Percentiles rank a stretch among this genome's conserved stretches.
Conservation (phyloP, 2,888 invertebrate genomes). For the Sphecodes monilicornis region DNA sequence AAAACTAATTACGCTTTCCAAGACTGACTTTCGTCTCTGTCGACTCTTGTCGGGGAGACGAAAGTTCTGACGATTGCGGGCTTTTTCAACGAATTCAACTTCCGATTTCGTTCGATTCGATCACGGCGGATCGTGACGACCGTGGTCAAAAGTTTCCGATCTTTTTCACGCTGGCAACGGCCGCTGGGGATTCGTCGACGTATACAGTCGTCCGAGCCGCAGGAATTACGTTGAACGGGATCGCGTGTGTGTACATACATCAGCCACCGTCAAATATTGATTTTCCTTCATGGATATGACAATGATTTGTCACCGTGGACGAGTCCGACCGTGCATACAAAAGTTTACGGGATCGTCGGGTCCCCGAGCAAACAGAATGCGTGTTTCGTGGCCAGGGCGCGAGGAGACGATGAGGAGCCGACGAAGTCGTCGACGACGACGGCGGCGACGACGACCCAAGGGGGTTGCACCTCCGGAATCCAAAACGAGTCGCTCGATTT, state of each 20-base stretch:
- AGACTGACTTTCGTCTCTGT: neutral
- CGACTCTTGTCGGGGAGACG: neutral
- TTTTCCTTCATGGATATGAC: constrained; percentile 80
- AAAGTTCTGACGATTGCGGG: neutral
- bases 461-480: constrained; percentile 38
- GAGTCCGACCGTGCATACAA: constrained; percentile 41
- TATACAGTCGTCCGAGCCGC: constrained; percentile 58
- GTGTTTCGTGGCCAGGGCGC: constrained; percentile 45
- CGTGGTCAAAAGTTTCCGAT: neutral
- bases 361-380: constrained; percentile 61
- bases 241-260: constrained; percentile 69
- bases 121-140: constrained; percentile 14
- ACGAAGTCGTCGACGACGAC: neutral
- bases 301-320: constrained; percentile 81
- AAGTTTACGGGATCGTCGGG: constrained; percentile 32
- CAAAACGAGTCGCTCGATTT: constrained; percentile 44
- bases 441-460: neutral
- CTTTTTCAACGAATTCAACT: constrained; percentile 12
- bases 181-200: constrained; percentile 58
- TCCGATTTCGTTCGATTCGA: constrained; percentile 13
- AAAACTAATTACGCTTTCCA: neutral
- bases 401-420: constrained; percentile 7
- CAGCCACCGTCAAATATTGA: constrained; percentile 81
- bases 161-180: constrained; percentile 24
- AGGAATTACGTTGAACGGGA: constrained; percentile 62